Evolutionary conservation across 30 jellyfish, hydroid and myxozoan genomes (phyloP).

Genomic region (Pseudorhiza aurosa): DNA sequence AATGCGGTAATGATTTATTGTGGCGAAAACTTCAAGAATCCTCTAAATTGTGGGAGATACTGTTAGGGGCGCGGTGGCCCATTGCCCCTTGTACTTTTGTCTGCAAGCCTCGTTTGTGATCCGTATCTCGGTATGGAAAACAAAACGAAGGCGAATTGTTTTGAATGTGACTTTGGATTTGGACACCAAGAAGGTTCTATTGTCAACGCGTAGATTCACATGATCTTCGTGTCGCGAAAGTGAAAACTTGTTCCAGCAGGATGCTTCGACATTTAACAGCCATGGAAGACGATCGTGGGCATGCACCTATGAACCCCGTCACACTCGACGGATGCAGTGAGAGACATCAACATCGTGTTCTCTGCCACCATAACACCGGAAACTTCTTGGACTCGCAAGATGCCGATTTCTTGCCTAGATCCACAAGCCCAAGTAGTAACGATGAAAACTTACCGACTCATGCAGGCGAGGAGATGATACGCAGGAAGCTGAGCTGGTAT

Average conservation of each 20-base stretch:
- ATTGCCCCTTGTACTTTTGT: too few species aligned
- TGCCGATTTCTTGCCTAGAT: not conserved
- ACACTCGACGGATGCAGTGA: constrained; percentile 61
- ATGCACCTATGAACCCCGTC: constrained; percentile 49
- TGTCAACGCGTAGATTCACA: too few species aligned
- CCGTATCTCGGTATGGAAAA: too few species aligned
- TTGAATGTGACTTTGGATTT: not conserved
- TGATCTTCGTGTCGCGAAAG: not conserved
- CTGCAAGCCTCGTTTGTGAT: too few species aligned
- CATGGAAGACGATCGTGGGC: constrained; percentile 16
- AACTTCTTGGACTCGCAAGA: constrained; percentile 1
- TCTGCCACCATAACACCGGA: constrained; percentile 12
- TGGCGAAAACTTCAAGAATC: too few species aligned
- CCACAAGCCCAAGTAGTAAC: constrained; percentile 13
- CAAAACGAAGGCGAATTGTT: not conserved
- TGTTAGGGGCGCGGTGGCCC: too few species aligned
- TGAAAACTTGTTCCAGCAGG: too few species aligned
- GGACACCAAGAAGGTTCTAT: too few species aligned
- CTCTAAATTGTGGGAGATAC: too few species aligned
- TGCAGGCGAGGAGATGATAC: constrained; percentile 69
- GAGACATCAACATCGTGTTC: constrained; percentile 49
- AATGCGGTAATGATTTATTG: too few species aligned
- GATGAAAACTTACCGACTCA: constrained; percentile 13
- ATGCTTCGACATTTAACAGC: not conserved
- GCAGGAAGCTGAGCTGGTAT: constrained; percentile 83